Base-by-base conservation (phyloP, 2,888 invertebrate genomes). In the Amblyjoppa fuscipennis region DNA sequence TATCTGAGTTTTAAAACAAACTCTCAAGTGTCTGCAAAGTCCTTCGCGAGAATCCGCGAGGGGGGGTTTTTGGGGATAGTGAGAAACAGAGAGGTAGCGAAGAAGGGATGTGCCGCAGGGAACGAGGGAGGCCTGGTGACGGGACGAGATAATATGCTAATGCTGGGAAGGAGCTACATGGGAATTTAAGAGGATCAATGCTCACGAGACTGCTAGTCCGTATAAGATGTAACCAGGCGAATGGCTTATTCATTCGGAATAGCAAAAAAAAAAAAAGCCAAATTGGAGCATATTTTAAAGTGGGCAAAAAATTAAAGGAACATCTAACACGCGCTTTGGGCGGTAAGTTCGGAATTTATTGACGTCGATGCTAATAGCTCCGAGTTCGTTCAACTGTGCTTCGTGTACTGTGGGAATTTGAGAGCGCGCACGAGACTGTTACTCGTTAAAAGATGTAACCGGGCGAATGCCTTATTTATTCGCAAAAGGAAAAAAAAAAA, bases 1-100 rank as follows among this genome's bases (percentile, higher is more conserved):
- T 93, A 93, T 93, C 93, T 91, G 92, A 93, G 92, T 93, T 93
- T 93, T 93, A 92, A 93, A 93, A 93, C 92, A 92, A 93, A 93
- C 93, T 93, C 92, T 92, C 92, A 91, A 93, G 93, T 93, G 93
- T 92, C 93, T 93, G 93, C 91, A 92, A 93, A 93, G 93, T 93
- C 93, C 90, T 92, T 88, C 87, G 92, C 90, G 61, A 16, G 45
- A 64, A 64, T 34, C 61, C 91, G 90, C 89, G 88, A 81, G 85
- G 87, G 88, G 73, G 76, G 82, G 71, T 61, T 86, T 73, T 76
- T 79, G 88, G 68, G 84, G 70, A 64, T 78, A 70, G 68, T 79
- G 87, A 78, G 71, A 71, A 74, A 79, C 82, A 56, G 20, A 59
- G 61, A 31, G 20, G 25, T n/a, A 20, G 59, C n/a, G 68, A 16